Percentiles rank a stretch among this genome's conserved stretches.
Conservation (phyloP, 2,888 invertebrate species). For the Serrognathus titanus region DNA sequence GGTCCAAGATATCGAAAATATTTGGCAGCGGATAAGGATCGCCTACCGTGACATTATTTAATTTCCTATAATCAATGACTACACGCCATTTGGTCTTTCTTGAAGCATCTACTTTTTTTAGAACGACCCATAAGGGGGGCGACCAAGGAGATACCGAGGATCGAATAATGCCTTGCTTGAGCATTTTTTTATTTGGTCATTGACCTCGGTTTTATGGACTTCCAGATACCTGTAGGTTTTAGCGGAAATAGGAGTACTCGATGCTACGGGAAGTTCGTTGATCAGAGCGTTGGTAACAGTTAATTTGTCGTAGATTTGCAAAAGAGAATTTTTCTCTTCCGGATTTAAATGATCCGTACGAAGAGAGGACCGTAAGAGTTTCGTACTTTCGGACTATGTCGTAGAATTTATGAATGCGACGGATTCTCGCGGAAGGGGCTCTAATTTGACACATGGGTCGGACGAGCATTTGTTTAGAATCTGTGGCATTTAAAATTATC, state of each 20-base stretch:
- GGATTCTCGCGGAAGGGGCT: too few species aligned
- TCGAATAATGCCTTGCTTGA: background rate
- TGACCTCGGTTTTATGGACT: background rate
- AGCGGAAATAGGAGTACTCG: background rate
- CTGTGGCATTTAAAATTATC: slow-evolving; percentile 12
- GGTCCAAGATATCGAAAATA: slow-evolving; percentile 24
- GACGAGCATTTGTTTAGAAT: background rate
- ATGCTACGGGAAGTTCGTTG: too few species aligned
- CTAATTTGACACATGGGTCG: too few species aligned
- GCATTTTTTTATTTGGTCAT: background rate
- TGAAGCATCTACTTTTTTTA: slow-evolving; percentile 17
- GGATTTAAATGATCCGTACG: slow-evolving; percentile 8
- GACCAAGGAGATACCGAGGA: background rate
- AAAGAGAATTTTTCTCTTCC: background rate
- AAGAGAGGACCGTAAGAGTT: background rate
- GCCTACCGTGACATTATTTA: slow-evolving; percentile 20
- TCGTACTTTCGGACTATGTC: background rate
- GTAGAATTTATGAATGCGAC: too few species aligned
- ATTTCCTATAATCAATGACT: slow-evolving; percentile 16
- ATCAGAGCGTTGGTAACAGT: too few species aligned
- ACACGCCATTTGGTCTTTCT: slow-evolving; percentile 11
- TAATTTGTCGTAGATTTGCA: too few species aligned
- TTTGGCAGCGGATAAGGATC: slow-evolving; percentile 24
- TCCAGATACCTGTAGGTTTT: background rate
- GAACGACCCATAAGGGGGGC: slow-evolving; percentile 6